phyloP scores from a whole-genome alignment of 2,797 vertebrate genomes.

The Macroramphosus scolopax region DNA sequence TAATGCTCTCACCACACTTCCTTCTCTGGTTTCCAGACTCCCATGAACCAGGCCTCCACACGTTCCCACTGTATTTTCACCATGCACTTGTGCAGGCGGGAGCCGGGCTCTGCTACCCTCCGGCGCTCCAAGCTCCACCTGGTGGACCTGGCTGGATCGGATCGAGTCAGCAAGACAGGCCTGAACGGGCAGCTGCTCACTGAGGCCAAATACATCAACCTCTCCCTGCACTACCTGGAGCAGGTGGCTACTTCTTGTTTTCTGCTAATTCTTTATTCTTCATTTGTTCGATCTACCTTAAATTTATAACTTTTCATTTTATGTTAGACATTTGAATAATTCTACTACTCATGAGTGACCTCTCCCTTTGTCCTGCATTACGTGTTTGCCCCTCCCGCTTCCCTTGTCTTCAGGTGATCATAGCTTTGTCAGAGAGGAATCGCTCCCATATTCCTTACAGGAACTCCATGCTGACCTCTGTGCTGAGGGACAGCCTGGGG shows the following conservation, averaged over 20 bases:
- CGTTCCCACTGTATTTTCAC: constrained; percentile 98
- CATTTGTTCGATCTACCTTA: no score
- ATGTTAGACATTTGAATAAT: no score
- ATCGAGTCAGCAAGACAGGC: constrained; percentile 90
- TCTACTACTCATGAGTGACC: no score
- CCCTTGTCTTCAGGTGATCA: constrained; percentile 85
- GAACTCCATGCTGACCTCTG: constrained; percentile 97
- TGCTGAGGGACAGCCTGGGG: constrained; percentile 93
- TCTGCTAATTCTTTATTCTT: no score
- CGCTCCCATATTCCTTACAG: constrained; percentile 93
- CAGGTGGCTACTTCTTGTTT: constrained; percentile 84
- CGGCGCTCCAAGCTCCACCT: constrained; percentile 90
- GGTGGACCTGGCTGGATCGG: constrained; percentile 95
- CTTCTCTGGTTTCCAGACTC: constrained; percentile 79
- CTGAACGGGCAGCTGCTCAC: constrained; percentile 88
- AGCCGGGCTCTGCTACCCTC: constrained; percentile 86
- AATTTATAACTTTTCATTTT: no score
- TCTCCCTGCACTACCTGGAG: constrained; percentile 93
- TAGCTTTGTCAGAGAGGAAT: constrained; percentile 91
- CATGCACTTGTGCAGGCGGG: constrained; percentile 88
- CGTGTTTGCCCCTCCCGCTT: not conserved
- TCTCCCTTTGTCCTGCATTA: not conserved
- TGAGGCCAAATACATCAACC: constrained; percentile 97
- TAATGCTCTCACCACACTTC: not conserved
- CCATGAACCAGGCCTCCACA: constrained; percentile 95